Base-by-base conservation (phyloP, 2,888 invertebrate species). In the Sinohyriopsis cumingii region DNA sequence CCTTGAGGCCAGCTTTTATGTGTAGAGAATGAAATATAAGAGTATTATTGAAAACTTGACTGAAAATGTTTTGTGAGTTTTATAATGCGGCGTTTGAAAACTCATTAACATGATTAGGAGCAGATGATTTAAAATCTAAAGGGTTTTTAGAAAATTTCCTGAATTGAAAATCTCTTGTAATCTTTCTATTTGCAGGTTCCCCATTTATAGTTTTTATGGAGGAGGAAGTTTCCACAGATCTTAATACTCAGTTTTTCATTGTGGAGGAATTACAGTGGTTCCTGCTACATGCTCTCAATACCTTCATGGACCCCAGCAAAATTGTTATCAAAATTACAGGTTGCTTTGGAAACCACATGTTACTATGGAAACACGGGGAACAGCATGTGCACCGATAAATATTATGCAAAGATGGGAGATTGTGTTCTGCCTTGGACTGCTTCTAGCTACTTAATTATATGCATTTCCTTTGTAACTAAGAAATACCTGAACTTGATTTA, bases 321-420 rank as follows among this genome's bases (percentile, higher is more conserved):
- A 68, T 85, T 57, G 68, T 83, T 60, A 79, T 85, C 70, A 74
- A 77, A 63, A 84, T 87, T 65, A 80, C 81, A 87, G 86, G 87
- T 87, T 73, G 68, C 33, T 56, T 71, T 68, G 67, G 67, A n/a
- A 63, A 69, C 63, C 18, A 20, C 20, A 63, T 54, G 54, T 45
- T 45, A 45, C 45, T 15, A 15, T 45, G 15, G 15, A 45, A 45
- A 45, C 45, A 45, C 15, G 1, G 45, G 45, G 45, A 45, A 45
- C 45, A 45, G 45, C 45, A 45, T 45, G 45, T 45, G 45, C 45
- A 45, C 45, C 2, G 12, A 45, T 45, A 45, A 12, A 45, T 45
- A 15, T 45, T 45, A 45, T 45, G 45, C 45, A 45, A 45, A 45
- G 45, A 45, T 45, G 45, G 45, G 45, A 45, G 45, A 45, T 45